Conservation (phyloP, 2,113 vertebrate species). For the Poeciliopsis prolifica region DNA sequence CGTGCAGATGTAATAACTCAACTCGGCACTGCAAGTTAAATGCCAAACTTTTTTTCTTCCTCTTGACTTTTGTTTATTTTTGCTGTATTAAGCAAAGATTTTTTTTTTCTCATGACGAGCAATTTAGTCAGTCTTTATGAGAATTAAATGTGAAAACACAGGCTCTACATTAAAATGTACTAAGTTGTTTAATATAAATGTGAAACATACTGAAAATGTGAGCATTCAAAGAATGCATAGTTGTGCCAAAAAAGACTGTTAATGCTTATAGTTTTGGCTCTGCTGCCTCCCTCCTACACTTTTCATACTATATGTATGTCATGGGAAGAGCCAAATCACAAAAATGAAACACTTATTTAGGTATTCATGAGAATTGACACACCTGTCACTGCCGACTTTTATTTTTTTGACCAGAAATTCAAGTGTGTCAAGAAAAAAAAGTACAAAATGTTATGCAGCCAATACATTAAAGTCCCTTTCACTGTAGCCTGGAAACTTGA, state of each 20-base stretch:
- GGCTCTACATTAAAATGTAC: not conserved
- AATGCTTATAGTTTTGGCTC: not conserved
- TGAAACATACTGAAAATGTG: not conserved
- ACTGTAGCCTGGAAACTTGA: slow-evolving; percentile 16
- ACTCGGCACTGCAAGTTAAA: not conserved
- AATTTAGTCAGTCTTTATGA: not conserved
- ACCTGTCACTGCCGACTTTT: slow-evolving; percentile 57
- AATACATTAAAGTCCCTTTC: slow-evolving; percentile 52
- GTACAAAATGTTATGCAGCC: slow-evolving; percentile 39
- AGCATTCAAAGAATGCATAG: not conserved
- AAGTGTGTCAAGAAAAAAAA: slow-evolving; percentile 38
- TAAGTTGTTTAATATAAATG: not conserved
- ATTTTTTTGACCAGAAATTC: slow-evolving; percentile 20
- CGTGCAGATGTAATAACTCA: slow-evolving; percentile 36
- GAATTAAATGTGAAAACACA: not conserved
- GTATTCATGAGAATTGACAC: slow-evolving; percentile 44
- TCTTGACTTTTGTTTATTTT: not conserved
- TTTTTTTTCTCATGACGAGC: not conserved
- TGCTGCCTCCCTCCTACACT: not conserved
- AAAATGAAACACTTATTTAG: slow-evolving; percentile 36
- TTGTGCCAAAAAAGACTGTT: not conserved
- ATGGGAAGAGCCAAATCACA: slow-evolving; percentile 10
- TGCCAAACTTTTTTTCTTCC: not conserved
- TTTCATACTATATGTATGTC: not conserved
- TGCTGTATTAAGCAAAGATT: not conserved